Evolutionary conservation across 2,113 vertebrate species (phyloP).

Genomic region (Datnioides undecimradiatus): DNA sequence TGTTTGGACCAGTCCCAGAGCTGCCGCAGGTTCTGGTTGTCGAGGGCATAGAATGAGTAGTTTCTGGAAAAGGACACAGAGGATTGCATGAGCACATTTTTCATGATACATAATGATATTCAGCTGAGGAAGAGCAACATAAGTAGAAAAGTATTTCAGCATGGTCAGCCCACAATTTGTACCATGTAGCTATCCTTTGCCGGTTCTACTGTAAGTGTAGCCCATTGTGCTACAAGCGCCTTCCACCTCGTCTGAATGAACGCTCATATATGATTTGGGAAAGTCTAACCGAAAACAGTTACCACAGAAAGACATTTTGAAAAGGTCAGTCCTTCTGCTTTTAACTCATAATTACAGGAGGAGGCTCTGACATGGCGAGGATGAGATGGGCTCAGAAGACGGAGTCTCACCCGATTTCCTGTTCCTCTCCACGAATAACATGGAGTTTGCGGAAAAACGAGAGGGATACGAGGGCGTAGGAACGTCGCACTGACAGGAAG

Average conservation of each 20-base stretch:
- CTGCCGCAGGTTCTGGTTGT: constrained; percentile 97
- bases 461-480: constrained; percentile 95
- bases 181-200: constrained; percentile 15
- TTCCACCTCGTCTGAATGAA: constrained; percentile 36
- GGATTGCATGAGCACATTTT: constrained; percentile 16
- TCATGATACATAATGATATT: constrained; percentile 21
- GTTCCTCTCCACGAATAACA: constrained; percentile 90
- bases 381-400: constrained; percentile 30
- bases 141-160: constrained; percentile 27
- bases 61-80: constrained; percentile 82
- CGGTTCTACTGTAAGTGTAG: constrained; percentile 22
- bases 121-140: constrained; percentile 8
- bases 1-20: constrained; percentile 99
- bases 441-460: constrained; percentile 96
- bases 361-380: constrained; percentile 47
- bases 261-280: constrained; percentile 56
- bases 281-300: constrained; percentile 52
- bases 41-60: constrained; percentile 95
- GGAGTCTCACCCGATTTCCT: constrained; percentile 89
- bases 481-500: constrained; percentile 93
- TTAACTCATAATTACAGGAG: constrained; percentile 79
- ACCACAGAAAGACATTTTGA: constrained; percentile 62
- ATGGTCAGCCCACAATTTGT: constrained; percentile 32
- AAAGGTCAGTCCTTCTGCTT: constrained; percentile 72
- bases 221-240: constrained; percentile 36